These are phyloP conservation scores for Thaumatotibia leucotreta DNA, from an alignment of 1,140 invertebrate species.

Conservation along the genomic window DNA sequence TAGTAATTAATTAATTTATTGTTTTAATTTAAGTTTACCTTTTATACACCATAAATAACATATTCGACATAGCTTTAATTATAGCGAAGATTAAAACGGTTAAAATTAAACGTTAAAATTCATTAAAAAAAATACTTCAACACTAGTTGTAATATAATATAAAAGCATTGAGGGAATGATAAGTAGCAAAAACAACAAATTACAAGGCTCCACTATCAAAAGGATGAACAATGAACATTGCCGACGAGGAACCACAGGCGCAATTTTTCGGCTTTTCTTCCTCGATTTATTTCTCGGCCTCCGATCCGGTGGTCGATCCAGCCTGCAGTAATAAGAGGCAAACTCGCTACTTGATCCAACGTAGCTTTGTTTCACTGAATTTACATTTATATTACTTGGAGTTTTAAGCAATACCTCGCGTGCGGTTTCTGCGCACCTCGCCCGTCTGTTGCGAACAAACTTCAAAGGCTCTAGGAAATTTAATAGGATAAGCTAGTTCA, in stretches of 20 bases:
- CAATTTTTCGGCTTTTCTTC: not conserved
- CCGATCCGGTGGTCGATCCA: not conserved
- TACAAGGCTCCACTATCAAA: too few relatives aligned
- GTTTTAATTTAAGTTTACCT: too few relatives aligned
- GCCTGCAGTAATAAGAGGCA: too few relatives aligned
- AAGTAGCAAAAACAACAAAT: too few relatives aligned
- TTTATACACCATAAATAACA: too few relatives aligned
- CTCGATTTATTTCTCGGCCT: not conserved
- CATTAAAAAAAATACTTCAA: too few relatives aligned
- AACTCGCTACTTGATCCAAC: constrained; percentile 23
- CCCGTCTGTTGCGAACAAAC: not conserved
- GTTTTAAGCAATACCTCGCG: constrained; percentile 37
- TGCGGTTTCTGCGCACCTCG: constrained; percentile 1
- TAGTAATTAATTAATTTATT: too few relatives aligned
- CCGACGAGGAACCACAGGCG: not conserved
- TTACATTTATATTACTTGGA: constrained; percentile 45
- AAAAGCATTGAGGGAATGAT: too few relatives aligned
- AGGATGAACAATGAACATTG: not conserved
- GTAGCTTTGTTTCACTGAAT: constrained; percentile 33
- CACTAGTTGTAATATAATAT: too few relatives aligned
- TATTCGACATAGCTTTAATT: too few relatives aligned
- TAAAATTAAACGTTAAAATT: too few relatives aligned
- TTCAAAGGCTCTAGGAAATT: constrained; percentile 6
- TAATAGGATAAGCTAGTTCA: constrained; percentile 11
- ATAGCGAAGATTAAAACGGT: too few relatives aligned